Evolutionary conservation across 2,888 invertebrate species (phyloP), one percentile per base, ranked within the genome.

Genomic region (Ceratothoa steindachneri): DNA sequence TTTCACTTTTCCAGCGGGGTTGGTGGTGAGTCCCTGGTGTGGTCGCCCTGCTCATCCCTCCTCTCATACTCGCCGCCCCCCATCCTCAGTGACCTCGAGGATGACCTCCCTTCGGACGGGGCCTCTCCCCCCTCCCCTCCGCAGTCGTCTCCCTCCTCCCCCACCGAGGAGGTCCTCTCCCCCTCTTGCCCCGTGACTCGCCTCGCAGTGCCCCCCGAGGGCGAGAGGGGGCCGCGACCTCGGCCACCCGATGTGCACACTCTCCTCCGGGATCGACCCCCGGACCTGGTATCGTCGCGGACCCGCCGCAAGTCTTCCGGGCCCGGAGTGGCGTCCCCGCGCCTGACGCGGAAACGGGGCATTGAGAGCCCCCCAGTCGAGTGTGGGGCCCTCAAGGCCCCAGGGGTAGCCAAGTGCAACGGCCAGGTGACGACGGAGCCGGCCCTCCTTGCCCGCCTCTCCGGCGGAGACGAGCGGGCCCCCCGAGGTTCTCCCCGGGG

Each of bases 21-120:
- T 7, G 24, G 55, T 22, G 55, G 55, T 5, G 55, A 55, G 24
- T 55, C 55, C 5, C 24, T 55, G 55, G 55, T 55, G 55, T 55
- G 55, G 55, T 55, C 55, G 12, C 55, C 55, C 24, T 55, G 55
- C 24, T 55, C 55, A 5, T 55, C 55, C 55, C 55, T 55, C 55
- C 55, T 55, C 55, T 55, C 55, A 7, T 55, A 55, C 55, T 55
- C 55, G 12, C 55, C 55, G 7, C 55, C 55, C 55, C 55, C 55
- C 15, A 55, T 55, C 24, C 55, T 55, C 55, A 55, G 55, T 19
- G 55, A 55, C 55, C 15, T 55, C 55, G 55, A 55, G 55, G 55
- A 55, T 19, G 55, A 55, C 55, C 15, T 55, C 19, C 55, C 55
- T 19, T 55, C 55, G 5, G 55, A 55, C 55, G 55, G 55, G 5